Evolutionary conservation across 2,888 invertebrate species (phyloP).

Genomic region (Acleris literana): DNA sequence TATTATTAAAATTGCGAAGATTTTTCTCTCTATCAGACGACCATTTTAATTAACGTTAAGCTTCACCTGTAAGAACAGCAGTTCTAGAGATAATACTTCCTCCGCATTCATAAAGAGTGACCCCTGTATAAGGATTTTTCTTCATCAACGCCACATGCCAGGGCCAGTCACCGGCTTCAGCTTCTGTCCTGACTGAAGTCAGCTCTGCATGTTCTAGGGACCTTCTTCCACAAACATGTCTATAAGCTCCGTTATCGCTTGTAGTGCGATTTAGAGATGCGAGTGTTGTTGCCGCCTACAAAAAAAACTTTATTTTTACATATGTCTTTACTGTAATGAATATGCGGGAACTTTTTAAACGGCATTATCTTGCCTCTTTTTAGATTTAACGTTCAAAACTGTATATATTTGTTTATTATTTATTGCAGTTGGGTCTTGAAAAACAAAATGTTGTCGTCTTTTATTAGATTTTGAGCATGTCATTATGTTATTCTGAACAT

Average conservation of each 20-base stretch:
- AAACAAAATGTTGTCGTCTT: too few species aligned
- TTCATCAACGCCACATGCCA: constrained; percentile 74
- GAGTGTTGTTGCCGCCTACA: constrained; percentile 56
- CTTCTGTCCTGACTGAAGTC: constrained; percentile 60
- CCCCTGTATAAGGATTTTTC: constrained; percentile 42
- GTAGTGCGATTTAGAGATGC: constrained; percentile 54
- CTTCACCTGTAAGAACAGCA: constrained; percentile 69
- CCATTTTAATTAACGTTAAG: background rate
- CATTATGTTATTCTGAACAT: too few species aligned
- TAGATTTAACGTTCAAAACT: too few species aligned
- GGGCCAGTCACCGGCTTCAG: constrained; percentile 73
- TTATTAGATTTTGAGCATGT: too few species aligned
- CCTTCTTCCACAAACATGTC: constrained; percentile 67
- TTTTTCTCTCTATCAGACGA: too few species aligned
- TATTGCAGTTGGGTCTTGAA: too few species aligned
- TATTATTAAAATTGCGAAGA: background rate
- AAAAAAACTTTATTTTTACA: constrained; percentile 19
- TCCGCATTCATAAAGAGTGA: constrained; percentile 63
- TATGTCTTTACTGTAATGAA: background rate
- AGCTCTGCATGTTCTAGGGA: constrained; percentile 65
- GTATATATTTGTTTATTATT: too few species aligned
- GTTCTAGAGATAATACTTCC: constrained; percentile 72
- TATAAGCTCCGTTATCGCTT: constrained; percentile 43
- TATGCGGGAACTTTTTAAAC: too few species aligned
- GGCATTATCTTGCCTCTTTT: too few species aligned